Conservation (phyloP, 2,888 invertebrate genomes). For the Watsonalla binaria region DNA sequence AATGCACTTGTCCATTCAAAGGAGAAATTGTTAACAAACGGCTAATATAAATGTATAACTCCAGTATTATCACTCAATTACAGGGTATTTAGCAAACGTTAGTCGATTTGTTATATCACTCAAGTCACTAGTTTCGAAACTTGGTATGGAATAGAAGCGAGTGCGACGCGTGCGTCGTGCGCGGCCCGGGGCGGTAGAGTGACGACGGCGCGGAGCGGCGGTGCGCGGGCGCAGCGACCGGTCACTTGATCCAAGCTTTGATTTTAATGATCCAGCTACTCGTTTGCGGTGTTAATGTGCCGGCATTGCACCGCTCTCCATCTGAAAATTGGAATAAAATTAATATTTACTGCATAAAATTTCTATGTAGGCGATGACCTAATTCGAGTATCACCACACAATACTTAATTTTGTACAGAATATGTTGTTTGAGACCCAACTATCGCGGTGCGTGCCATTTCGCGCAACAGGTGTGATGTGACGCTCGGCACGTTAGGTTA, state of each 20-base stretch:
- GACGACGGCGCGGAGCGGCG: slow-evolving; percentile 28
- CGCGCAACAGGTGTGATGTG: neutral
- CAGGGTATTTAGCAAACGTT: slow-evolving; percentile 23
- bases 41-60: slow-evolving; percentile 28
- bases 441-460: neutral
- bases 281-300: slow-evolving; percentile 21
- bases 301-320: slow-evolving; percentile 20
- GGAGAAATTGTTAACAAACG: slow-evolving; percentile 44
- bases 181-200: slow-evolving; percentile 52
- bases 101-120: slow-evolving; percentile 36
- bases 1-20: slow-evolving; percentile 58
- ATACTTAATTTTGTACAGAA: no score
- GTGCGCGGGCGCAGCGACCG: slow-evolving; percentile 36
- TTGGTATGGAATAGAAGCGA: slow-evolving; percentile 11
- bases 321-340: slow-evolving; percentile 21
- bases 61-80: slow-evolving; percentile 29
- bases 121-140: slow-evolving; percentile 29
- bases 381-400: no score
- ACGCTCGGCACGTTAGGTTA: neutral
- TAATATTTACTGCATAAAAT: neutral
- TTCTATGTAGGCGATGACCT: no score
- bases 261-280: slow-evolving; percentile 39
- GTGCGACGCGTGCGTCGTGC: slow-evolving; percentile 21
- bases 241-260: slow-evolving; percentile 52
- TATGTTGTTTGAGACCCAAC: no score